These are phyloP conservation scores for Sylvicapra grimmia DNA, from an alignment of 2,113 vertebrate genomes.

Conservation along the genomic window DNA sequence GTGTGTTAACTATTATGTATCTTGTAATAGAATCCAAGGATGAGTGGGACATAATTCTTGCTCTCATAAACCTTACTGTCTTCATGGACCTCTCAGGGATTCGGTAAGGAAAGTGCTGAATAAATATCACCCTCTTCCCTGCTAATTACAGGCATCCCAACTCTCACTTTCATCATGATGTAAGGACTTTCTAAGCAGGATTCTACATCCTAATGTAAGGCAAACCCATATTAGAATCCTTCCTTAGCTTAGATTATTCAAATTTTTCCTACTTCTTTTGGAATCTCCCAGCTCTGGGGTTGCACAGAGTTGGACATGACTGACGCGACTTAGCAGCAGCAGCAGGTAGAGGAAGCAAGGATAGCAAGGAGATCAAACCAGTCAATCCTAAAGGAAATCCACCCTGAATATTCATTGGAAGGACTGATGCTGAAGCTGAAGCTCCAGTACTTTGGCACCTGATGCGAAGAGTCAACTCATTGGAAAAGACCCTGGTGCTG, in stretches of 20 bases:
- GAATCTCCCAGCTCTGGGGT: not conserved
- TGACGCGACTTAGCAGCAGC: too few species aligned
- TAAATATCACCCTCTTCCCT: not conserved
- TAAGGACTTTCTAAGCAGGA: not conserved
- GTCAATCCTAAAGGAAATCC: not conserved
- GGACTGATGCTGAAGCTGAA: not conserved
- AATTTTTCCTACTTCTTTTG: not conserved
- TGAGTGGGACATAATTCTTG: not conserved
- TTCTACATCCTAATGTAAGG: not conserved
- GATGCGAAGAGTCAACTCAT: not conserved
- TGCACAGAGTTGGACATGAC: too few species aligned
- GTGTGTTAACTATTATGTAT: not conserved
- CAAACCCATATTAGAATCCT: not conserved
- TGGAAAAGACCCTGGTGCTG: not conserved
- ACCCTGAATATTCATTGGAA: not conserved
- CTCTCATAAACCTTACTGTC: not conserved
- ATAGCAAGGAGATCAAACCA: not conserved
- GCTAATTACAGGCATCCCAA: not conserved
- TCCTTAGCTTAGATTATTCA: not conserved
- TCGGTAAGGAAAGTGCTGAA: not conserved
- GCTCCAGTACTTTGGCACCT: not conserved
- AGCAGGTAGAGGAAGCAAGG: not conserved
- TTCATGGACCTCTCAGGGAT: not conserved
- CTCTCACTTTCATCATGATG: not conserved
- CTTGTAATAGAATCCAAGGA: rapidly evolving